Percentiles rank a stretch among this genome's conserved stretches.
Conservation (phyloP, 2,113 vertebrate species). For the Mungos mungo region DNA sequence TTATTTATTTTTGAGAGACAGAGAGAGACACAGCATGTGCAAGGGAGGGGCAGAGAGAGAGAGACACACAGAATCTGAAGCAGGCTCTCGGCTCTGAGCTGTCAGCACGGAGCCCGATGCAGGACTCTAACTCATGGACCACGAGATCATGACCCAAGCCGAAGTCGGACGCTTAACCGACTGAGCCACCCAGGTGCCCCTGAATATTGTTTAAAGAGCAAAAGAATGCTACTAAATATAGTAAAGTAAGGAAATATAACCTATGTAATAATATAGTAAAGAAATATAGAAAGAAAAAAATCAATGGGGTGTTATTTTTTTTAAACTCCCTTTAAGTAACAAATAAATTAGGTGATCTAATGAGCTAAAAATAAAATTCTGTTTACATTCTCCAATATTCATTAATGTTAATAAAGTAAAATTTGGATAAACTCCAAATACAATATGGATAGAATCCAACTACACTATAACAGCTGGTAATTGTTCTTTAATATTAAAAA, state of each 20-base stretch:
- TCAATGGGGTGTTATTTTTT: not conserved
- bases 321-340: not conserved
- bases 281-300: not conserved
- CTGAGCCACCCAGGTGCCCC: too few species aligned
- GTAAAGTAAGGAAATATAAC: not conserved
- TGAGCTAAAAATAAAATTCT: not conserved
- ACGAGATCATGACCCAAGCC: too few species aligned
- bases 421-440: not conserved
- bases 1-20: too few species aligned
- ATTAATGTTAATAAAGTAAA: not conserved
- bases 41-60: too few species aligned
- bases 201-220: not conserved
- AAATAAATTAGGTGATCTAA: not conserved
- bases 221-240: not conserved
- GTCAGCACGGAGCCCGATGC: too few species aligned
- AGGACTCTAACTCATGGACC: too few species aligned
- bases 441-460: not conserved
- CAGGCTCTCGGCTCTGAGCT: too few species aligned
- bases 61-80: too few species aligned
- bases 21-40: too few species aligned
- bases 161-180: too few species aligned
- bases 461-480: not conserved
- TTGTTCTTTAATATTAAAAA: not conserved
- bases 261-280: too few species aligned
- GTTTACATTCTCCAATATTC: not conserved